Base-by-base conservation (phyloP, 2,797 vertebrate genomes). In the Protosalanx chinensis region DNA sequence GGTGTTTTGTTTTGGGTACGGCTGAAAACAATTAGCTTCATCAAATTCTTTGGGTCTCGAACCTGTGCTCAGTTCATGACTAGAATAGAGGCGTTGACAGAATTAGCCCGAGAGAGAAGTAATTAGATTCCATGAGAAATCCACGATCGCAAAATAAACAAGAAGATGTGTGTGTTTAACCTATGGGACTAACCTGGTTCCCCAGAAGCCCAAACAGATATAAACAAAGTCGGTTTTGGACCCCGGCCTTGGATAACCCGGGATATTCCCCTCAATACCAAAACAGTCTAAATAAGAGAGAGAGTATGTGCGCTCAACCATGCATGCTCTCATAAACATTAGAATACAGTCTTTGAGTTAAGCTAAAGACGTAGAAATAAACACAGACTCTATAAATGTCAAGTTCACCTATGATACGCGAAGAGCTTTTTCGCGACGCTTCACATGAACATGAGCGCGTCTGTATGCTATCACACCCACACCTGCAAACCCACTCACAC, bases 1-100 rank as follows among this genome's bases (percentile, higher is more conserved):
- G 73, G 74, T 72, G 82, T 87, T 88, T 87, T 87, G 86, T 87
- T 83, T 46, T 13, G 41, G 41, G 51, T 70, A 78, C 83, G 75
- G 57, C 68, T 74, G 74, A 70, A 68, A 67, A 32, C 57, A 58
- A 67, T 67, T 70, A 29, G 67, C 30, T 2, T 30, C 46, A 35
- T 75, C 18, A 10, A 3, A 71, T 29, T 33, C 71, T 76, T 72
- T 71, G 63, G 63, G 0, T 62, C 69, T 46, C 29, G 32, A 57
- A 57, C 23, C 63, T 64, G 35, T 66, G 51, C 29, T 37, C 57
- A 30, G n/a, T 51, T 49, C 58, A 61, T 62, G 51, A 57, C 33
- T 37, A 37, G 32, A 53, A 69, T 76, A 29, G 67, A 76, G 68
- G 64, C 67, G 70, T 73, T 79, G 76, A 77, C 57, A 72, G 32